Base-by-base conservation (phyloP, 1,140 invertebrate genomes). In the Drosophila pallidifrons region DNA sequence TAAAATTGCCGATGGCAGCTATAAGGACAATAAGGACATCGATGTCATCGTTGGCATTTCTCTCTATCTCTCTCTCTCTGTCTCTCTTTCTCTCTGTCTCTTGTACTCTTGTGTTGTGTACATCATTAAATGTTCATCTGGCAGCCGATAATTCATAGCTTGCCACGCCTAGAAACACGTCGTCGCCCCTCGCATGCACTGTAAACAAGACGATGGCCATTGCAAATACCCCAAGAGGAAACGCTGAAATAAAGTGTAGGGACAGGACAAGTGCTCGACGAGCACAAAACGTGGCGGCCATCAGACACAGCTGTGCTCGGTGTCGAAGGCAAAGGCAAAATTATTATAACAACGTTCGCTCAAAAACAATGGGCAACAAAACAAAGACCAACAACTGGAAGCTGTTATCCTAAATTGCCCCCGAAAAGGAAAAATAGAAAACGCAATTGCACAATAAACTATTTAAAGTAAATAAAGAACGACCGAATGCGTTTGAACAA, bases 41-140 rank as follows among this genome's bases (percentile, higher is more conserved):
- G 72, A 82, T 65, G 85, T 74, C 82, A 71, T 81, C 67, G 77
- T 68, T 75, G 49, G 25, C 58, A 52, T 52, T 5, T 8, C 32
- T 25, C 3, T 25, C 32, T 8, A 1, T 32, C 32, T 32, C 7
- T 8, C 6, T 7, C 32, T 32, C 30, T 8, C 32, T 8, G 0
- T 32, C 7, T 8, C 32, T 5, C 30, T 5, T 3, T 32, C 30
- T 25, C 46, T 41, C 20, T 25, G 20, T 45, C 8, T 41, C 7
- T 41, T 41, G 38, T 10, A n/a, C 35, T 38, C 35, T 13, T 43
- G 38, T 32, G 35, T 25, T 71, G 60, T 87, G 82, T 87, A 87
- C 80, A 87, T 88, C 83, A 87, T 87, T 87, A 87, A 87, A 88
- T 80, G 83, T 88, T 87, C 83, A 87, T 87, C 83, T 88, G 83